These are phyloP conservation scores for Sclerurus mexicanus DNA, from an alignment of 2,113 vertebrate genomes.

Conservation along the genomic window DNA sequence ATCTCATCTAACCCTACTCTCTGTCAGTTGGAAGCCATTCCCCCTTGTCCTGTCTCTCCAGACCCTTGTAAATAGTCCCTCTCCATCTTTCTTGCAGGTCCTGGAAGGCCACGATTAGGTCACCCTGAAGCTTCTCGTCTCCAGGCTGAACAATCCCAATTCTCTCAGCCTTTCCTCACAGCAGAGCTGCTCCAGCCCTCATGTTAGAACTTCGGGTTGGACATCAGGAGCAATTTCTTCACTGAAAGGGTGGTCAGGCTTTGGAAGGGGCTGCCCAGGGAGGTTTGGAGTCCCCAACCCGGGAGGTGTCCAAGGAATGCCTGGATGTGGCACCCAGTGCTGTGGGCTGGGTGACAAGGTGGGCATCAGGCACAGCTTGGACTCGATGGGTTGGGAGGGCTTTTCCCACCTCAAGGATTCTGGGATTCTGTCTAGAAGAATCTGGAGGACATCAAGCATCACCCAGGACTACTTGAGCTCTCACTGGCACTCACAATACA, in stretches of 20 bases:
- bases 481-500: conserved; percentile 25
- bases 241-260: not conserved
- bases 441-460: not conserved
- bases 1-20: not conserved
- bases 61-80: not conserved
- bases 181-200: not conserved
- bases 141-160: not conserved
- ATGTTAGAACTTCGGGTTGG: not conserved
- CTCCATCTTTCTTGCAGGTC: not conserved
- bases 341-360: not conserved
- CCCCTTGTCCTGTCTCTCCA: not conserved
- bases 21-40: not conserved
- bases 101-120: not conserved
- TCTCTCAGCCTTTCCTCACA: not conserved
- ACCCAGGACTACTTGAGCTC: not conserved
- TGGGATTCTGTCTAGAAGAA: not conserved
- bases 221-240: not conserved
- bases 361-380: accelerated
- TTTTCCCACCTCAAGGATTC: not conserved
- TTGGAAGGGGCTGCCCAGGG: not conserved
- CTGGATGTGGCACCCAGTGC: not conserved
- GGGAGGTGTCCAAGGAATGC: not conserved
- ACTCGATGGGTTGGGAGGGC: not conserved
- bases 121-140: not conserved
- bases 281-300: not conserved